Conservation (phyloP, 2,797 vertebrate genomes). For the Atherinosoma microstoma region DNA sequence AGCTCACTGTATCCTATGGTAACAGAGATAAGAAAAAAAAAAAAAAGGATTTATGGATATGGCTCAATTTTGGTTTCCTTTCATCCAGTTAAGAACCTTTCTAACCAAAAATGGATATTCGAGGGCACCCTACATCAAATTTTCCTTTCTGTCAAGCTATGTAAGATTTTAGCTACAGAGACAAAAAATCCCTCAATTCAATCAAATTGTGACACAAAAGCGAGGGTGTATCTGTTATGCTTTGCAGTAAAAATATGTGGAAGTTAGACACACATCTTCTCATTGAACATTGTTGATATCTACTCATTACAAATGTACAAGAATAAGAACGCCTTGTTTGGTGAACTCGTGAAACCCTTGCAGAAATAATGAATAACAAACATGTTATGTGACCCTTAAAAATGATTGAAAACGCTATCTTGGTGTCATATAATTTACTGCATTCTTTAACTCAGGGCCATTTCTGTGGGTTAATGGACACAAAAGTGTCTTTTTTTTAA, state of each 20-base stretch:
- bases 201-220: neutral
- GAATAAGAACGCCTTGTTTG: conserved; percentile 1
- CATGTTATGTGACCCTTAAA: conserved; percentile 1
- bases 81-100: no score
- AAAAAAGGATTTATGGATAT: no score
- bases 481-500: conserved; percentile 37
- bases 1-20: no score
- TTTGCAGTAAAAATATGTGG: no score
- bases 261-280: neutral
- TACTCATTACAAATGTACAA: neutral
- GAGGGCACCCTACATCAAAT: no score
- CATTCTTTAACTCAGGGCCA: conserved; percentile 22
- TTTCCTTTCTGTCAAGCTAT: no score
- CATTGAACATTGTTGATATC: neutral
- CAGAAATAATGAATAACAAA: conserved; percentile 12
- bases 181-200: neutral
- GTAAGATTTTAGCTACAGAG: no score
- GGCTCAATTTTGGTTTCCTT: no score
- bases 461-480: conserved; percentile 17
- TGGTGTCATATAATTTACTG: conserved; percentile 18
- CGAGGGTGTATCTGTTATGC: neutral
- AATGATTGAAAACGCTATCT: neutral
- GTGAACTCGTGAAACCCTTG: conserved; percentile 17
- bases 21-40: no score
- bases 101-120: no score